Base-by-base conservation (phyloP, 23 tunicate species). In the Aplidium turbinatum region DNA sequence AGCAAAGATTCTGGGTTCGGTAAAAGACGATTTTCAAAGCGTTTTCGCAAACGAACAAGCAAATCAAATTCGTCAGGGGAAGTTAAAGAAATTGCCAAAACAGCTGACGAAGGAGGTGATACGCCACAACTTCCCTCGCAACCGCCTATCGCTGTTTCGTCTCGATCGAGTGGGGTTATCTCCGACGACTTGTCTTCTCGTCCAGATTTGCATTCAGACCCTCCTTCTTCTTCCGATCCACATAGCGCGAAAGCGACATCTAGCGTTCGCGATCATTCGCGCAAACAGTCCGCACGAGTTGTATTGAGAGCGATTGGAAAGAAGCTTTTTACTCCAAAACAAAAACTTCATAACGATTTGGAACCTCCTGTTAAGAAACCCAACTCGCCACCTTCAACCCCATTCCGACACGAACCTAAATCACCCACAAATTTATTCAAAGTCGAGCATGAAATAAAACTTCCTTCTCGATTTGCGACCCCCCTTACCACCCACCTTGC, bases 1-100 rank as follows among this genome's bases (percentile, higher is more conserved):
- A 47, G 28, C 58, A 58, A 30, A 70, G 50, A 42, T 42, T 42
- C n/a, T n/a, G n/a, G n/a, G n/a, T n/a, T 63, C 22, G 70, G 47
- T 2, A 63, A 63, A 33, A 31, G 70, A 63, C 35, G 60, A 62
- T 76, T 76, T 46, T 76, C 82, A 42, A 62, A 62, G 72, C 82
- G 72, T 27, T 76, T 76, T 45, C 82, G 82, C 22, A 60, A 60
- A 60, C 82, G 82, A 25, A 23, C 79, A 35, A 61, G 35, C 29
- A 47, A 61, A 24, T 33, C 39, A 23, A 63, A 2, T 3, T 2
- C 46, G 35, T 63, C 26, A 1, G 22, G 29, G 1, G 47, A 63
- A 63, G n/a, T n/a, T n/a, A n/a, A n/a, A n/a, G n/a, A n/a, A n/a
- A n/a, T n/a, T n/a, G n/a, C n/a, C n/a, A n/a, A n/a, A n/a, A n/a